Percentiles rank a stretch among this genome's conserved stretches.
phyloP scores from a whole-genome alignment of 2,797 vertebrate species.

The Halcyon leucocephala region DNA sequence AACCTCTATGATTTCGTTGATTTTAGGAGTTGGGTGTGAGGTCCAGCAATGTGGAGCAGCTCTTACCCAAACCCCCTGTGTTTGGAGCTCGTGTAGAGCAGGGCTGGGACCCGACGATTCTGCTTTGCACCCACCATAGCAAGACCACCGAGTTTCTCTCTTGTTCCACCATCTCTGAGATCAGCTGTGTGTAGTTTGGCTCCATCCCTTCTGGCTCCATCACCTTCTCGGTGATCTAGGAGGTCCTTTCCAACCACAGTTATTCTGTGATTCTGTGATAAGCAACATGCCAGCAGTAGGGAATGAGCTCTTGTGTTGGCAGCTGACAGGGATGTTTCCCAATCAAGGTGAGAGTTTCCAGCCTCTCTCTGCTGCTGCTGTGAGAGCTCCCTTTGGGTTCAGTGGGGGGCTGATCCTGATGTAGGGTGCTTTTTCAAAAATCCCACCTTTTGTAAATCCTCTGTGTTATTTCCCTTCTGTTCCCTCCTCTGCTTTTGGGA shows the following conservation, averaged over 20 bases:
- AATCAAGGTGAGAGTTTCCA: not conserved
- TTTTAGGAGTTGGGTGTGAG: not conserved
- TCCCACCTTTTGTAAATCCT: not conserved
- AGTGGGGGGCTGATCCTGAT: not conserved
- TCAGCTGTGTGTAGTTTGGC: not conserved
- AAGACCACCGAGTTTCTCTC: not conserved
- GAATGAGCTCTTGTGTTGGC: not conserved
- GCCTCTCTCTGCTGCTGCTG: not conserved
- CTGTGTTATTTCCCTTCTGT: not conserved
- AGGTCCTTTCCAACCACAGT: too few species aligned
- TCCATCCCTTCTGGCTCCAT: not conserved
- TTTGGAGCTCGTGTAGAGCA: not conserved
- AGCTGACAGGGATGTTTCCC: not conserved
- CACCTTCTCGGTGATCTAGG: too few species aligned
- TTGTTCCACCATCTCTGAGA: not conserved
- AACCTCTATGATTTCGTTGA: not conserved
- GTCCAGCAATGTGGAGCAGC: not conserved
- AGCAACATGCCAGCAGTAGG: rapidly evolving
- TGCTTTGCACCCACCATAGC: not conserved
- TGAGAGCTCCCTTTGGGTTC: not conserved
- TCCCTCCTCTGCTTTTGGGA: not conserved
- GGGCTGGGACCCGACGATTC: not conserved
- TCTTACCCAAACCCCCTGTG: not conserved
- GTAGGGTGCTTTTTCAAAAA: not conserved
- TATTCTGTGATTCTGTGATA: too few species aligned